Conservation (phyloP, 2,888 invertebrate genomes). For the Andrena hattorfiana region DNA sequence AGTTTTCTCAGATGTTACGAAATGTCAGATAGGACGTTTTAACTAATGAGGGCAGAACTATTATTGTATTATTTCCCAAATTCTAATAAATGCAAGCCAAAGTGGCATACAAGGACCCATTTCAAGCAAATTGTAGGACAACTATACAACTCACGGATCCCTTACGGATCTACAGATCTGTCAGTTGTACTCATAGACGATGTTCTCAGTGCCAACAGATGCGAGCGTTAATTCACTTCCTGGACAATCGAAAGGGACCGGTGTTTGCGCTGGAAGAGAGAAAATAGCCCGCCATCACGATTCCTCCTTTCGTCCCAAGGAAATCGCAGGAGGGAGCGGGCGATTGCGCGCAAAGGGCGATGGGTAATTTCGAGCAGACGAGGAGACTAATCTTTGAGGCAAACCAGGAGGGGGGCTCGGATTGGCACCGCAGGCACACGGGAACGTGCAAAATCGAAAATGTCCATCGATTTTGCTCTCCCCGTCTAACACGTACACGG, state of each 20-base stretch:
- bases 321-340: conserved; percentile 33
- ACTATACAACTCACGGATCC: not conserved
- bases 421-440: conserved; percentile 53
- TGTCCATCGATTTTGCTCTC: conserved; percentile 65
- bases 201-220: not conserved
- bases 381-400: conserved; percentile 66
- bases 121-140: too few relatives aligned
- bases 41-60: too few relatives aligned
- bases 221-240: conserved; percentile 33
- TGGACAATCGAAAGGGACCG: not conserved
- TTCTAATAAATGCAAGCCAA: not conserved
- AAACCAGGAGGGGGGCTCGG: conserved; percentile 48
- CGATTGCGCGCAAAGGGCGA: conserved; percentile 53
- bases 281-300: conserved; percentile 36
- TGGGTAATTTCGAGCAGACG: conserved; percentile 62
- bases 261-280: conserved; percentile 31
- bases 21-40: too few relatives aligned
- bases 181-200: not conserved
- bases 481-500: conserved; percentile 13
- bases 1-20: too few relatives aligned
- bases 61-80: not conserved
- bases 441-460: conserved; percentile 69
- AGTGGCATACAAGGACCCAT: not conserved
- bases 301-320: conserved; percentile 17
- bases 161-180: not conserved